Percentiles rank a stretch among this genome's conserved stretches.
Conservation (phyloP, 2,113 vertebrate genomes). For the Polypterus senegalus region DNA sequence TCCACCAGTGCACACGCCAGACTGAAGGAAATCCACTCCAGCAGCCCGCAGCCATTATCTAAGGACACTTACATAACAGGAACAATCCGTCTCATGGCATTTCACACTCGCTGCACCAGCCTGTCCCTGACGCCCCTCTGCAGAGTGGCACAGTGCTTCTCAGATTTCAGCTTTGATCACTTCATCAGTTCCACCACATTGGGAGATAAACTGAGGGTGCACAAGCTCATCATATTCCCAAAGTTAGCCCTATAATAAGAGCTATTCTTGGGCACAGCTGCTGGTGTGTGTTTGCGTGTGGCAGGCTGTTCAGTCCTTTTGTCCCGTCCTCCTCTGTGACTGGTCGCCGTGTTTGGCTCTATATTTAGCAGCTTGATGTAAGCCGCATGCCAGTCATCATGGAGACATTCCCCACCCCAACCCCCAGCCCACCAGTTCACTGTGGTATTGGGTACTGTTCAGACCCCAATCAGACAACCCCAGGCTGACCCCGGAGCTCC, state of each 20-base stretch:
- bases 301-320: constrained; percentile 19
- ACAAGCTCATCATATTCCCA: no score
- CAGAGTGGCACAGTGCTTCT: background rate
- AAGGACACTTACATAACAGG: background rate
- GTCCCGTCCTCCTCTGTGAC: constrained; percentile 52
- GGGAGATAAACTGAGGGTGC: no score
- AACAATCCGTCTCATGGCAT: background rate
- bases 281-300: background rate
- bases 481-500: constrained; percentile 34
- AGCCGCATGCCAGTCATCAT: constrained; percentile 73
- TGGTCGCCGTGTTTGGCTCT: constrained; percentile 61
- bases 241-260: no score
- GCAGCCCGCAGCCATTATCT: background rate
- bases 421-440: constrained; percentile 48
- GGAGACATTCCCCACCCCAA: constrained; percentile 37
- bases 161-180: no score
- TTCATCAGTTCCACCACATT: no score
- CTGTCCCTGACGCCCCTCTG: background rate
- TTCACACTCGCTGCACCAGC: background rate
- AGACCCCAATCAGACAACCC: constrained; percentile 36
- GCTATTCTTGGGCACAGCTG: background rate
- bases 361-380: constrained; percentile 96
- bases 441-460: constrained; percentile 49
- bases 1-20: no score
- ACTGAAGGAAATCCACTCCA: background rate